Percentiles rank a stretch among this genome's conserved stretches.
These are phyloP conservation scores for Alauda arvensis DNA, from an alignment of 2,797 vertebrate species.

Conservation along the genomic window DNA sequence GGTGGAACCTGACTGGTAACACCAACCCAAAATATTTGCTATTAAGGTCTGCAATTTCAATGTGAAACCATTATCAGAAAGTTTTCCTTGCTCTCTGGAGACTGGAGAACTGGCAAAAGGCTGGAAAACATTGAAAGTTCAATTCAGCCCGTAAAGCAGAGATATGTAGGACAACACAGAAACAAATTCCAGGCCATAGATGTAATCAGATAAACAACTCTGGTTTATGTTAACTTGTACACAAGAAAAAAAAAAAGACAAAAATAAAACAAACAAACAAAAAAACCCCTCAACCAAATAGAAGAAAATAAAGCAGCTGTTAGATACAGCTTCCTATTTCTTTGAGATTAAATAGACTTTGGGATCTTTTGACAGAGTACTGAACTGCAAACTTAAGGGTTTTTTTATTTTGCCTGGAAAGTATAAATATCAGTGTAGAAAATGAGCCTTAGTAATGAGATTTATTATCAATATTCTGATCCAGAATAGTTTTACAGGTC, in stretches of 20 bases:
- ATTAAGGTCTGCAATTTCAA: background rate
- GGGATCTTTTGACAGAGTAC: background rate
- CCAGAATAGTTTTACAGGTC: background rate
- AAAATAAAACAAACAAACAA: too few species aligned
- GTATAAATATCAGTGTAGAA: background rate
- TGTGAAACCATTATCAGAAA: background rate
- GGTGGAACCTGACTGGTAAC: background rate
- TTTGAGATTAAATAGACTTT: background rate
- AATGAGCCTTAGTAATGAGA: background rate
- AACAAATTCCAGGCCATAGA: background rate
- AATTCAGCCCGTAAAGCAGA: background rate
- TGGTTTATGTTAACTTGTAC: background rate
- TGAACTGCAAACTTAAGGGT: background rate
- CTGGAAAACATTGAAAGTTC: background rate
- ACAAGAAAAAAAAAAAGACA: background rate
- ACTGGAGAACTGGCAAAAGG: background rate
- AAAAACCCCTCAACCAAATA: background rate
- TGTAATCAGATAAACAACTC: background rate
- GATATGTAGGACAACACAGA: background rate
- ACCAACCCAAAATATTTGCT: background rate
- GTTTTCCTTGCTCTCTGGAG: background rate
- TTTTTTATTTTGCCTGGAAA: background rate
- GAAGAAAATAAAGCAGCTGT: background rate
- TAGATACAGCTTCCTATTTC: background rate
- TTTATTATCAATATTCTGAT: background rate